Evolutionary conservation across 2,797 vertebrate genomes (phyloP).

Genomic region (Clarias laeviceps): DNA sequence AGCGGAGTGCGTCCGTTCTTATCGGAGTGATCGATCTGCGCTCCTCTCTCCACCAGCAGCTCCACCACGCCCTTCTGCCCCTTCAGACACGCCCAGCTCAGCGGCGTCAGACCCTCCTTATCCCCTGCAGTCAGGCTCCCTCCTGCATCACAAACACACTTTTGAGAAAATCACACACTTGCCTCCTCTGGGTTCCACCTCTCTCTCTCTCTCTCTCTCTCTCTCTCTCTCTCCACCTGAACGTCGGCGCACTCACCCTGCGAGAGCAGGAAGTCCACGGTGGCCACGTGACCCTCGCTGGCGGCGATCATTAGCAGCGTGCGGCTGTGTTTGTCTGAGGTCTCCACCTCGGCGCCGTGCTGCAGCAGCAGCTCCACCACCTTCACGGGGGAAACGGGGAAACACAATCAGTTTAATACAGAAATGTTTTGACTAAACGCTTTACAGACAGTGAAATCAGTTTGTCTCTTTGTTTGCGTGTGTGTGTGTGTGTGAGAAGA

Average conservation of each 20-base stretch:
- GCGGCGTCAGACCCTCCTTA: slow-evolving; percentile 89
- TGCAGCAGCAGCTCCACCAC: slow-evolving; percentile 86
- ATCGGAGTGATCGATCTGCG: slow-evolving; percentile 87
- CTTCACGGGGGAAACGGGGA: slow-evolving; percentile 66
- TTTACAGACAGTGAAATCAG: not conserved
- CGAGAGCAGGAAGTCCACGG: slow-evolving; percentile 86
- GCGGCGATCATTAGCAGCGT: slow-evolving; percentile 90
- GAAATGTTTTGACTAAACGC: not conserved
- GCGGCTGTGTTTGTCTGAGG: slow-evolving; percentile 88
- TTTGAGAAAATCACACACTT: not conserved
- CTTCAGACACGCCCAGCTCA: slow-evolving; percentile 95
- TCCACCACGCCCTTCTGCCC: slow-evolving; percentile 86
- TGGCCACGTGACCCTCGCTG: slow-evolving; percentile 87
- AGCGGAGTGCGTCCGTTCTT: slow-evolving; percentile 92
- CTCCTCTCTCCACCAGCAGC: slow-evolving; percentile 86
- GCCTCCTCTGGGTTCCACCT: not conserved
- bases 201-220: too few species aligned
- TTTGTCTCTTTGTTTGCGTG: not conserved
- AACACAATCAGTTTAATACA: not conserved
- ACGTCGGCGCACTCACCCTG: slow-evolving; percentile 76
- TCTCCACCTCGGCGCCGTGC: slow-evolving; percentile 81
- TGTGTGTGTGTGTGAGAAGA: not conserved
- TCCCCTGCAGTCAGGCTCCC: slow-evolving; percentile 82
- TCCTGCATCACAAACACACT: slow-evolving; percentile 69
- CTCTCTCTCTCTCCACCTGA: not conserved